Base-by-base conservation (phyloP, 1,140 invertebrate species). In the Globodera ellingtonae region DNA sequence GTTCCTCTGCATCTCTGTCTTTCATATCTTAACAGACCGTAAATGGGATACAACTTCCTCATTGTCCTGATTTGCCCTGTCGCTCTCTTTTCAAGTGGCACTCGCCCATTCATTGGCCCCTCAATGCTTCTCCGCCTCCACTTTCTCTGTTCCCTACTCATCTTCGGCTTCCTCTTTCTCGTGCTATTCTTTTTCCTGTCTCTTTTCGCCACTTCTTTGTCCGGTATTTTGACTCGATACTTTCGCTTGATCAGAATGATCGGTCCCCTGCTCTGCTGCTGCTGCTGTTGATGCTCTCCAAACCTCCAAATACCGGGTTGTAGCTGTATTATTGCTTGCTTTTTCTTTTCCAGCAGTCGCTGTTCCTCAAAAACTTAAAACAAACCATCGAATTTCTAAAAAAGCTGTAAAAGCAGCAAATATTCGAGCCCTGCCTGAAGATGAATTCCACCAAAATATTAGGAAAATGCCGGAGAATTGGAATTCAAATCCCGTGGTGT, bases 181-280 rank as follows among this genome's bases (percentile, higher is more conserved):
- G 50, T 52, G 7, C 18, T 59, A 15, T 59, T 10, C 56, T 15
- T 59, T 59, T 59, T 59, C 15, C 13, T 18, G 56, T 15, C 56
- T 59, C 56, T 59, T 59, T 18, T 59, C 9, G 15, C 18, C 18
- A 6, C 18, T 18, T 10, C 56, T 59, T 59, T 59, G 56, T 18
- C 18, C 10, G 67, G 8, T 21, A 70, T 21, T 70, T 10, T 47
- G 24, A 44, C 6, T 10, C 15, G 67, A 21, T 70, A 47, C 21
- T 47, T 70, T 24, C 67, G 67, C 56, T 59, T 59, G 67, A 70
- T 70, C 24, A 70, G 24, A 47, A 70, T 70, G 67, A 70, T 35
- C 67, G 67, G 67, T 3, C 67, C 67, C 67, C 24, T 70, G 35
- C 10, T 70, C 24, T 35, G 67, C 67, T 70, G 24, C 67, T 44